Percentiles rank a stretch among this genome's conserved stretches.
These are phyloP conservation scores for Dendrocincla fuliginosa DNA, from an alignment of 2,797 vertebrate genomes.

Conservation along the genomic window DNA sequence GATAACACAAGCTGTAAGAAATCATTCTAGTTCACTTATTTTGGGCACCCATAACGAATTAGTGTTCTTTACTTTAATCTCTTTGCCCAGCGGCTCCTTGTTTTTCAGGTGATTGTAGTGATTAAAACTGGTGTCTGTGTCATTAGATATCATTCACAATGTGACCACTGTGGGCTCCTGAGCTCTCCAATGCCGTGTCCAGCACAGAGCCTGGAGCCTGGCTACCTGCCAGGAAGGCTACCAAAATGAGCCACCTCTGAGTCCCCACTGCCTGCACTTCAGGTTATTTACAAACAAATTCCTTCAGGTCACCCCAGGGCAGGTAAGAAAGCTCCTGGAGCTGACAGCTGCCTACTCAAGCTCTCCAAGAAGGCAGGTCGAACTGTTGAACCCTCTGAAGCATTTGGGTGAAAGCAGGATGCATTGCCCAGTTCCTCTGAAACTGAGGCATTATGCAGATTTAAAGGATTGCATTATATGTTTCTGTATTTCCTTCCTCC, in stretches of 20 bases:
- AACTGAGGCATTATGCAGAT: background rate
- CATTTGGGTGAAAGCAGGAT: rapidly evolving
- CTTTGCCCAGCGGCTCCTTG: background rate
- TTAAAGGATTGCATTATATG: background rate
- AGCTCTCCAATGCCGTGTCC: background rate
- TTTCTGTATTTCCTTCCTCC: background rate
- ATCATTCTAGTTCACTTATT: background rate
- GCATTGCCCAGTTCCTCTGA: background rate
- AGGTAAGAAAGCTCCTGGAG: background rate
- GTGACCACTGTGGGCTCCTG: rapidly evolving
- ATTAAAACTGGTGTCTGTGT: background rate
- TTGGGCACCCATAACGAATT: rapidly evolving
- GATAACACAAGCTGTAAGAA: background rate
- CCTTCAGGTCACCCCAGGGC: background rate
- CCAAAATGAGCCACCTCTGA: background rate
- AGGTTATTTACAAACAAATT: background rate
- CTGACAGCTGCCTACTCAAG: rapidly evolving
- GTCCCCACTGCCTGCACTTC: background rate
- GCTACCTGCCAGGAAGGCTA: background rate
- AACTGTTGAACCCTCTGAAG: background rate
- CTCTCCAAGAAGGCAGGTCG: rapidly evolving
- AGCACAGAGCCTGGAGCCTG: rapidly evolving
- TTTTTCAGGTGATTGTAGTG: background rate
- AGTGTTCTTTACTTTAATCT: background rate
- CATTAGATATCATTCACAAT: background rate